Percentiles rank a stretch among this genome's conserved stretches.
phyloP scores from a whole-genome alignment of 2,113 vertebrate genomes.

The Neodontobutis hainanensis region DNA sequence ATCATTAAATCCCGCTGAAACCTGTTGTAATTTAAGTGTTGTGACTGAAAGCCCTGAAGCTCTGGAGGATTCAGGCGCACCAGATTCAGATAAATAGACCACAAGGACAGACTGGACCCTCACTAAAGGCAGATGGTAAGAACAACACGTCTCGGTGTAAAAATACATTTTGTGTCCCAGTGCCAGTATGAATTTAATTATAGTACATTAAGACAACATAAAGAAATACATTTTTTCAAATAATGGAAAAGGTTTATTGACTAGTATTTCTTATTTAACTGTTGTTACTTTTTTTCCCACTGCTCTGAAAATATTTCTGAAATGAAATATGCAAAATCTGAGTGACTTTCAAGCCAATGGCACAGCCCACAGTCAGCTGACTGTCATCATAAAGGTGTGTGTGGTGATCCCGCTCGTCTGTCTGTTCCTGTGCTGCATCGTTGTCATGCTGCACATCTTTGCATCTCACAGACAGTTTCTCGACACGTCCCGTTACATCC shows the following conservation, averaged over 20 bases:
- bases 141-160: not conserved
- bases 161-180: not conserved
- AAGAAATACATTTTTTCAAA: too few species aligned
- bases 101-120: not conserved
- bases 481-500: conserved; percentile 76
- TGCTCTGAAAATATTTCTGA: not conserved
- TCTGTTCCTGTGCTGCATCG: conserved; percentile 71
- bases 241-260: not conserved
- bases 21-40: conserved; percentile 30
- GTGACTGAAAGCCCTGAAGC: conserved; percentile 43
- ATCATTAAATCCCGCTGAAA: conserved; percentile 12
- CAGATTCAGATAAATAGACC: not conserved
- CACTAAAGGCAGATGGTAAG: conserved; percentile 1
- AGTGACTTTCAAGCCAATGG: conserved; percentile 55
- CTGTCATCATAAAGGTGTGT: conserved; percentile 74
- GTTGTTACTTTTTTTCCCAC: not conserved
- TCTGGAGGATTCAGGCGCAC: conserved; percentile 42
- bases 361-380: conserved; percentile 50
- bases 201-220: too few species aligned
- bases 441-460: conserved; percentile 74
- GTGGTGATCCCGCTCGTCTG: conserved; percentile 71
- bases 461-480: conserved; percentile 73
- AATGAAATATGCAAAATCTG: conserved; percentile 70
- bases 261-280: not conserved
- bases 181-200: too few species aligned